A percentile compares a stretch with the other conserved stretches of the same genome.
These are phyloP conservation scores for Urocynchramus pylzowi DNA, from an alignment of 2,113 vertebrate species.

Conservation along the genomic window DNA sequence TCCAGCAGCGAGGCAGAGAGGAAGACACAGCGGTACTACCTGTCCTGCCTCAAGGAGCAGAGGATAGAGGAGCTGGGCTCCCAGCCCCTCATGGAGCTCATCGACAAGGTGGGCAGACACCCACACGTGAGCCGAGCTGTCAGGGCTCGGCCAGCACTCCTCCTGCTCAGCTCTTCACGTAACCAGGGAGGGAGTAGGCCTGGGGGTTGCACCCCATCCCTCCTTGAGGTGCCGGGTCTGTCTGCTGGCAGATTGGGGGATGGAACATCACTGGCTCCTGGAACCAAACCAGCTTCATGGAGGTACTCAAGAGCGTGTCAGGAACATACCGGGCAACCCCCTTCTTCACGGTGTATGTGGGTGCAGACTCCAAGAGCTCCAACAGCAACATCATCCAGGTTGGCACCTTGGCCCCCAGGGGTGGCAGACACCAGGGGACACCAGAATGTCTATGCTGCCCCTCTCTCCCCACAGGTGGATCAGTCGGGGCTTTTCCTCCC, in stretches of 20 bases:
- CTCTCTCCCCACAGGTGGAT: conserved; percentile 81
- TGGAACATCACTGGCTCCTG: conserved; percentile 93
- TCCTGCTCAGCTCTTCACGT: fast-evolving
- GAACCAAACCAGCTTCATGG: conserved; percentile 93
- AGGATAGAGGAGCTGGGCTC: conserved; percentile 90
- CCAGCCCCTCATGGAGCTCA: conserved; percentile 89
- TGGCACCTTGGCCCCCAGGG: background rate
- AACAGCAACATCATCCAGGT: conserved; percentile 98
- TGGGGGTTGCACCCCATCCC: background rate
- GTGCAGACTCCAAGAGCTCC: conserved; percentile 92
- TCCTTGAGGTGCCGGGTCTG: background rate
- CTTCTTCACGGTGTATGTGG: conserved; percentile 90
- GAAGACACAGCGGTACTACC: conserved; percentile 92
- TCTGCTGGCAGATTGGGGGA: conserved; percentile 82
- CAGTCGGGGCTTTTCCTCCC: conserved; percentile 95
- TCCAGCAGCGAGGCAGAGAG: conserved; percentile 93
- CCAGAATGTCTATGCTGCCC: background rate
- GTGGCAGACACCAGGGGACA: fast-evolving
- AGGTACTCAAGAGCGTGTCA: conserved; percentile 90
- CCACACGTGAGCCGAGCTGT: fast-evolving
- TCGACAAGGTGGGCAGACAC: conserved; percentile 81
- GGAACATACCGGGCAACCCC: conserved; percentile 90
- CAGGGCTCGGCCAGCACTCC: background rate
- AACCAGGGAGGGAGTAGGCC: background rate
- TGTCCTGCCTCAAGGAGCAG: conserved; percentile 91